These are phyloP conservation scores for Tenthredo amoena DNA, from an alignment of 2,888 invertebrate species.

Conservation along the genomic window DNA sequence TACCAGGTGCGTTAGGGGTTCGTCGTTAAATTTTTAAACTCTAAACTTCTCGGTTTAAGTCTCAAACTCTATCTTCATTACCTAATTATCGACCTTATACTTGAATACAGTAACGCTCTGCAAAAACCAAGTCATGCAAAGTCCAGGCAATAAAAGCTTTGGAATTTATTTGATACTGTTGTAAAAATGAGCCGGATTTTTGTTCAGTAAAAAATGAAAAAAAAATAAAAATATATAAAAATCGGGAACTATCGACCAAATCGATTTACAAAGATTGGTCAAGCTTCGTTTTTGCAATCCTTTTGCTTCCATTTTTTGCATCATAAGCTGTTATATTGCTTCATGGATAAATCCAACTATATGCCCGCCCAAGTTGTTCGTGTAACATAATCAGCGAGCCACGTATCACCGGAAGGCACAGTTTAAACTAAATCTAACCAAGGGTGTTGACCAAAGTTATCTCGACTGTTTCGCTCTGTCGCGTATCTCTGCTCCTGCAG, in stretches of 20 bases:
- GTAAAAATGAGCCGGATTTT: background rate
- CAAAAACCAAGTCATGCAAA: background rate
- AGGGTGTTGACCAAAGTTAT: slow-evolving; percentile 52
- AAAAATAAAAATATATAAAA: too few species aligned
- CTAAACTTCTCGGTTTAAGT: background rate
- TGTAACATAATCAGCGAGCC: slow-evolving; percentile 37
- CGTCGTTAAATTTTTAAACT: background rate
- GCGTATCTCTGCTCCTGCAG: background rate
- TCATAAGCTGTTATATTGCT: background rate
- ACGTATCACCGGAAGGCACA: slow-evolving; percentile 45
- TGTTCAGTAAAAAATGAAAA: background rate
- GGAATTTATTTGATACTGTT: background rate
- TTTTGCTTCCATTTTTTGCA: background rate
- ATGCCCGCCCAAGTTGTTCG: slow-evolving; percentile 36
- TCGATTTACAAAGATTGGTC: background rate
- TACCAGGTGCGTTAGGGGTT: background rate
- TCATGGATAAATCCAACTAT: background rate
- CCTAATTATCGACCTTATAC: slow-evolving; percentile 14
- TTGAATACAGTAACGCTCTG: background rate
- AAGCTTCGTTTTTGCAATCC: background rate
- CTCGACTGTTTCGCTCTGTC: slow-evolving; percentile 36
- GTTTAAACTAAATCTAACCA: slow-evolving; percentile 50
- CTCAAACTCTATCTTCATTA: background rate
- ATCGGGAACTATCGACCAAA: too few species aligned
- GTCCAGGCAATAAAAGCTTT: background rate